Evolutionary conservation across 2,113 vertebrate species (phyloP).

Genomic region (Fulica atra): DNA sequence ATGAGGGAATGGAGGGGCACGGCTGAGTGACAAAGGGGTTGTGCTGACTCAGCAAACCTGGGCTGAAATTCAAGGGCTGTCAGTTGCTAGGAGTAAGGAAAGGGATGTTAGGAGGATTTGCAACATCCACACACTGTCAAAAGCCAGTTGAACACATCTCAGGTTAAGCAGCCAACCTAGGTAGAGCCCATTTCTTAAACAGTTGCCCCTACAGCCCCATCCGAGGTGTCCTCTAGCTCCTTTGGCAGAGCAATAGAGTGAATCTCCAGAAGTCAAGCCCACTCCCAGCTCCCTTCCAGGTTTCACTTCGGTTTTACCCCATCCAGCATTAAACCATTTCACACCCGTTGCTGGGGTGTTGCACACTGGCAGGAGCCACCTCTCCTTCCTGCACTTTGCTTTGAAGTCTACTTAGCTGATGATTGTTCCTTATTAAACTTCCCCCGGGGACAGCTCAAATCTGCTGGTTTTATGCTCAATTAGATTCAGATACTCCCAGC

Average conservation of each 20-base stretch:
- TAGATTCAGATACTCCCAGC: background rate
- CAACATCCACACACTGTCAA: background rate
- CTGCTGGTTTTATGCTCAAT: background rate
- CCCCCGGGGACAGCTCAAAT: background rate
- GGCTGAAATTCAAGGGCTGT: background rate
- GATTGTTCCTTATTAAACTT: background rate
- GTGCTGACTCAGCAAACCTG: background rate
- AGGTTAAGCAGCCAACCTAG: rapidly evolving
- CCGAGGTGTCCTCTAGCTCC: background rate
- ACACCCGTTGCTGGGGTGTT: rapidly evolving
- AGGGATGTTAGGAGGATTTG: background rate
- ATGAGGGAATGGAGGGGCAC: background rate
- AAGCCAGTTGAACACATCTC: background rate
- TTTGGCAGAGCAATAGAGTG: background rate
- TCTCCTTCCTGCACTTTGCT: background rate
- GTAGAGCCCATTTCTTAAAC: background rate
- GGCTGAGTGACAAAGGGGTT: background rate
- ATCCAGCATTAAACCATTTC: background rate
- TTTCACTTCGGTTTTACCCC: background rate
- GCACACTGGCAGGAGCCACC: background rate
- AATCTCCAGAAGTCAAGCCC: background rate
- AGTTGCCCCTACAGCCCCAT: background rate
- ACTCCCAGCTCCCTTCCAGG: background rate
- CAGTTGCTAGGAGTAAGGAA: background rate
- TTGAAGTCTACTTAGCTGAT: background rate